Conservation (phyloP, 2,113 vertebrate species). For the Crotalus viridis region DNA sequence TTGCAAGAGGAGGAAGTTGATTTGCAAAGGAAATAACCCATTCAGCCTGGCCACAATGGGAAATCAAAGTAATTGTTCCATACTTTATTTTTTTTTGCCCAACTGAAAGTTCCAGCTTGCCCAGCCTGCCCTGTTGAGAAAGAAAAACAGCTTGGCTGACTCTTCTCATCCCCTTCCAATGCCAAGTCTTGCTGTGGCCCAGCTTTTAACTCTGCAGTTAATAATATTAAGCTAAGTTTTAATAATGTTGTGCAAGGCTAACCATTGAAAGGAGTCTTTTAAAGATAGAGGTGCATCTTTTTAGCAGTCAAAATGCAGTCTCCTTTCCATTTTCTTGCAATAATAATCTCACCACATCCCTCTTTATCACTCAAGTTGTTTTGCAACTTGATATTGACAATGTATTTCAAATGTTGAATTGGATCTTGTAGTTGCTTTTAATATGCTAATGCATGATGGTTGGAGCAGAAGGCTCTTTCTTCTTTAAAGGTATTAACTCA, state of each 20-base stretch:
- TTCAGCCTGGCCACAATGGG: slow-evolving; percentile 32
- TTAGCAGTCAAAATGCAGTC: not conserved
- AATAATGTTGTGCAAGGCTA: not conserved
- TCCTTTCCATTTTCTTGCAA: not conserved
- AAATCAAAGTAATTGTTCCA: slow-evolving; percentile 30
- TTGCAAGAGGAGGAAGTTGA: slow-evolving; percentile 42
- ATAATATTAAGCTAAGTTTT: not conserved
- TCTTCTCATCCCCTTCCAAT: not conserved
- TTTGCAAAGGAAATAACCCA: slow-evolving; percentile 41
- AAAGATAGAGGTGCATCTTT: not conserved
- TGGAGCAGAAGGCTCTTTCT: not conserved
- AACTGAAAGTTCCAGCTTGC: not conserved
- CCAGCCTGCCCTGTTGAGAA: not conserved
- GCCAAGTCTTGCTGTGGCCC: not conserved
- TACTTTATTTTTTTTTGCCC: not conserved
- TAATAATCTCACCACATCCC: not conserved
- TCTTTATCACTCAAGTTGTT: not conserved
- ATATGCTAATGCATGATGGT: not conserved
- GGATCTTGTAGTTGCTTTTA: not conserved
- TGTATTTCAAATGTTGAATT: not conserved
- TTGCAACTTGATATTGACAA: not conserved
- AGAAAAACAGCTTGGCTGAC: not conserved
- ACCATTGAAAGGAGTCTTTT: not conserved
- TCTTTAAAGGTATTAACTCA: not conserved
- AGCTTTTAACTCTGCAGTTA: not conserved